Evolutionary conservation across 1,140 invertebrate species (phyloP), one percentile per base, ranked within the genome.

Genomic region (Diorhabda sublineata): DNA sequence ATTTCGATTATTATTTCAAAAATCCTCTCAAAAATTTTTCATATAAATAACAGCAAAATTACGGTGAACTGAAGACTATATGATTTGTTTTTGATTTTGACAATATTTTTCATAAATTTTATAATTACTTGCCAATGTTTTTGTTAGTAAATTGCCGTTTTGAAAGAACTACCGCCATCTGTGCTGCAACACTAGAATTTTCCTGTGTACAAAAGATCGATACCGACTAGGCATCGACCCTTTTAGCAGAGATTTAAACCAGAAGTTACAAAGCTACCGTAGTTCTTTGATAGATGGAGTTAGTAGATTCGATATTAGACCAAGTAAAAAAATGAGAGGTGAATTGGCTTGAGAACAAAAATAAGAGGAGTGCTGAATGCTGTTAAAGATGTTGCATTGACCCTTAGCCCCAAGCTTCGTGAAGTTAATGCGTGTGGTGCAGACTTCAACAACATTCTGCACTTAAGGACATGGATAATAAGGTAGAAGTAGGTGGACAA

Each of bases 381-480:
- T 79, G 78, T 79, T 77, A 75, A 79, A 69, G 65, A 69, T 77
- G 72, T 78, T 79, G 76, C 75, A 76, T 70, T 71, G 64, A 73
- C 75, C 76, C 75, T 68, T 66, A 69, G 74, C 75, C 78, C 76
- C 76, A 75, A 79, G 75, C 75, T 73, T 52, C 68, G 72, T 76
- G 83, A 43, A 72, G 64, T 71, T 71, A 71, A 83, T 83, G 84
- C 84, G 84, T 86, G 84, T 84, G 82, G 82, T 84, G 84, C 84
- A 77, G 69, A 73, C 75, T 66, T 76, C 77, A 79, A 78, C 78
- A 79, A 75, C 77, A 78, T 78, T 78, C 77, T 74, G 70, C 66
- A 65, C 41, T 56, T 56, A 58, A 41, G 67, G 65, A 69, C 68
- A 61, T 26, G 42, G 61, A 26, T 26, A 26, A 26, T 26, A 26